Percentiles rank a stretch among this genome's conserved stretches.
Conservation (phyloP, 1,140 invertebrate genomes). For the Achatina immaculata region DNA sequence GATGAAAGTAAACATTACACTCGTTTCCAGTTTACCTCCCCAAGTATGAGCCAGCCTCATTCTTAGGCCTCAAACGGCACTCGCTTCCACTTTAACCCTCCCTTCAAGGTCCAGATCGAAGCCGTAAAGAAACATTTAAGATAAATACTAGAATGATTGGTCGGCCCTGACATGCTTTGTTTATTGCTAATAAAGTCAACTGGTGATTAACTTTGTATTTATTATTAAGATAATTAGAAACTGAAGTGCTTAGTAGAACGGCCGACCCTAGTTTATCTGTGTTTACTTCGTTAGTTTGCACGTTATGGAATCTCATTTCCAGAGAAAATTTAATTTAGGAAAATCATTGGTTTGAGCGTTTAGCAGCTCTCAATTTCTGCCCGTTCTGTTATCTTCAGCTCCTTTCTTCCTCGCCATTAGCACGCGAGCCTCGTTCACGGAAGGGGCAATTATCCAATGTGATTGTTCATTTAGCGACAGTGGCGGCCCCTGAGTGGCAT, state of each 20-base stretch:
- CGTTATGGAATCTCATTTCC: not conserved
- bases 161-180: not conserved
- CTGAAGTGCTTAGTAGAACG: not conserved
- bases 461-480: not conserved
- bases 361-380: not conserved
- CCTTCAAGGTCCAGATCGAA: not conserved
- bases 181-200: not conserved
- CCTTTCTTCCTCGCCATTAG: not conserved
- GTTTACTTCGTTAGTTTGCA: not conserved
- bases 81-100: not conserved
- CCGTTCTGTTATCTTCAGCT: too few species aligned
- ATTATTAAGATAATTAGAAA: not conserved
- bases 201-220: not conserved
- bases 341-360: not conserved
- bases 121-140: not conserved
- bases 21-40: not conserved
- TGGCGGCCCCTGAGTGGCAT: not conserved
- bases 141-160: not conserved
- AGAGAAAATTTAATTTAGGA: constrained; percentile 3
- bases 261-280: not conserved
- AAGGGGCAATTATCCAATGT: constrained; percentile 3
- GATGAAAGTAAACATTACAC: not conserved
- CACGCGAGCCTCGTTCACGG: not conserved
- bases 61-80: not conserved
- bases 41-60: not conserved